phyloP scores from a whole-genome alignment of 2,113 vertebrate genomes.

The Strix uralensis region DNA sequence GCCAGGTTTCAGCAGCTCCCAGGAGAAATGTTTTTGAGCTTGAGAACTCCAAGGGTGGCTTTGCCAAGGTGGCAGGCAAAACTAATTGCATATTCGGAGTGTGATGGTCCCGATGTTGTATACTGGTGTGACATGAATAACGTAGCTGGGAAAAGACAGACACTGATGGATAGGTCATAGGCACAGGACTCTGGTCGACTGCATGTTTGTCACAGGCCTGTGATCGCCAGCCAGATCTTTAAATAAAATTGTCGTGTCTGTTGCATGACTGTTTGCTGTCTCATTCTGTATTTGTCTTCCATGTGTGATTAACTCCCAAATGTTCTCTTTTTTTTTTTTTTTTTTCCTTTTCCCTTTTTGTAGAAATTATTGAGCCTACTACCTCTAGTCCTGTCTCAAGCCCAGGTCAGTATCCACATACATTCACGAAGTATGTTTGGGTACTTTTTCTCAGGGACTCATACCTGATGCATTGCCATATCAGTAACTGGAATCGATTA shows the following conservation, averaged over 20 bases:
- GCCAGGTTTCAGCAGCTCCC: not conserved
- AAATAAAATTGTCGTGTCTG: slow-evolving; percentile 24
- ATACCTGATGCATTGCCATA: not conserved
- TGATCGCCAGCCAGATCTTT: not conserved
- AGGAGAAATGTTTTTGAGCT: not conserved
- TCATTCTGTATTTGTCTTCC: slow-evolving; percentile 81
- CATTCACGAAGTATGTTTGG: slow-evolving; percentile 82
- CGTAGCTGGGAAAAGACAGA: not conserved
- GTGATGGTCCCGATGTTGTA: not conserved
- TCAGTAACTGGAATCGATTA: not conserved
- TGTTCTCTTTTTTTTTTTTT: slow-evolving; percentile 81
- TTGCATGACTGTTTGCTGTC: slow-evolving; percentile 80
- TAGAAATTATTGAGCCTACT: slow-evolving; percentile 99
- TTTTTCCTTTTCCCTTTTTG: slow-evolving; percentile 82
- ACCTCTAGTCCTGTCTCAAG: slow-evolving; percentile 97
- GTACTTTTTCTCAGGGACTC: slow-evolving; percentile 65
- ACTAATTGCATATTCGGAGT: accelerated
- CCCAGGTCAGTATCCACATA: slow-evolving; percentile 99
- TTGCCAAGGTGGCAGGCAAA: not conserved
- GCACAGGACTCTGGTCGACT: not conserved
- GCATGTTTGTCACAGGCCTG: not conserved
- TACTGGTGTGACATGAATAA: not conserved
- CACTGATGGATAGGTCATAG: not conserved
- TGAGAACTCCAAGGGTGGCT: not conserved
- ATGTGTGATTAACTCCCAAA: slow-evolving; percentile 93